phyloP scores from a whole-genome alignment of 2,888 invertebrate genomes.

The Pyrrhia umbra region DNA sequence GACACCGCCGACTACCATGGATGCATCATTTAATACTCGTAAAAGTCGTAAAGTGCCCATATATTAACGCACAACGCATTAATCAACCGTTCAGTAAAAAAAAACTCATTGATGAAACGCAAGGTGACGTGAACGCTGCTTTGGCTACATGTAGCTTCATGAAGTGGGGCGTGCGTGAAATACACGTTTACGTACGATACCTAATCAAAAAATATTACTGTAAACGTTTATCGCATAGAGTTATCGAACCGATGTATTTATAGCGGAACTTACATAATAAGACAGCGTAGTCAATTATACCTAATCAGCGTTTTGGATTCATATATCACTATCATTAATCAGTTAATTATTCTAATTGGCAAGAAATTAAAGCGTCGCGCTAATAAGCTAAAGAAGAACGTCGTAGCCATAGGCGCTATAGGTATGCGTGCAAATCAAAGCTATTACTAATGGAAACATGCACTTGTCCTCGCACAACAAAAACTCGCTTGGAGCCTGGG shows the following conservation, averaged over 20 bases:
- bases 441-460: slow-evolving; percentile 74
- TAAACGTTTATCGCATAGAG: background rate
- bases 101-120: background rate
- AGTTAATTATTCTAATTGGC: slow-evolving; percentile 30
- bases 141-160: background rate
- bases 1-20: background rate
- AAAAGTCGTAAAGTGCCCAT: background rate
- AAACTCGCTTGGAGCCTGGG: slow-evolving; percentile 83
- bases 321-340: slow-evolving; percentile 10
- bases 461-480: slow-evolving; percentile 84
- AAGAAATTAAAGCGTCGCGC: slow-evolving; percentile 40
- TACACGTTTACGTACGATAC: background rate
- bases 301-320: background rate
- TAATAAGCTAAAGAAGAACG: slow-evolving; percentile 47
- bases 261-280: slow-evolving; percentile 6
- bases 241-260: background rate
- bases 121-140: background rate
- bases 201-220: background rate
- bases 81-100: background rate
- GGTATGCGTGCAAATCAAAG: slow-evolving; percentile 68
- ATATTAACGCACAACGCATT: too few species aligned
- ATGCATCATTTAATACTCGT: background rate
- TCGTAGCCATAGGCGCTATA: slow-evolving; percentile 57
- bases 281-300: background rate
- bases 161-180: background rate